Base-by-base conservation (phyloP, 2,113 vertebrate species). In the Alligator sinensis region DNA sequence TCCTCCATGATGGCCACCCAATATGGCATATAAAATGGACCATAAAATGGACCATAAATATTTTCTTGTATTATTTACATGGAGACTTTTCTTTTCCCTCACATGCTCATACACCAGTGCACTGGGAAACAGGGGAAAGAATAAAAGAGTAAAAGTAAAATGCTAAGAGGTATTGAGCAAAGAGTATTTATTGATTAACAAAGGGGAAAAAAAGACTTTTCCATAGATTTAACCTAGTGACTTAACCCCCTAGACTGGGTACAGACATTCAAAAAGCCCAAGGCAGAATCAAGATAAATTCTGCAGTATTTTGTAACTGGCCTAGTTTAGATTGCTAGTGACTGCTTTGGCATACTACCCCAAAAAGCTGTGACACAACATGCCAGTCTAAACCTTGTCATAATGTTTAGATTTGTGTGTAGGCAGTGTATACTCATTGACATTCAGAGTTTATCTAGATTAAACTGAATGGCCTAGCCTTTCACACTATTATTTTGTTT, bases 1-100 rank as follows among this genome's bases (percentile, higher is more conserved):
- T 47, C 47, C 8, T 47, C 47, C 47, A 47, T 47, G 47, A 9
- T 47, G 47, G 47, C 47, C 7, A 47, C 47, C 47, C 47, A 47
- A 47, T 47, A 47, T 47, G 87, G 87, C 84, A 88, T 88, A 92
- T 92, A 93, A 97, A 96, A 94, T 87, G 87, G 59, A 82, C 94
- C 55, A 92, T 92, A 93, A 97, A 96, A 94, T 87, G 87, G 59
- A 82, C 94, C 55, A 68, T 96, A 95, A 96, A 95, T 83, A 24
- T 87, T 96, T 94, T 86, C 82, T 80, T 95, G 61, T 81, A 95
- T 97, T 97, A 93, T 97, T 97, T 96, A 96, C 95, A 91, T 19
- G 87, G 86, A 96, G 83, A 96, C 76, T 93, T n/a, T 55, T 84
- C 97, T 97, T 91, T 93, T 94, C 60, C 93, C 89, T 96, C 84